Conservation (phyloP, 2,797 vertebrate species). For the Benthosema pterotum region DNA sequence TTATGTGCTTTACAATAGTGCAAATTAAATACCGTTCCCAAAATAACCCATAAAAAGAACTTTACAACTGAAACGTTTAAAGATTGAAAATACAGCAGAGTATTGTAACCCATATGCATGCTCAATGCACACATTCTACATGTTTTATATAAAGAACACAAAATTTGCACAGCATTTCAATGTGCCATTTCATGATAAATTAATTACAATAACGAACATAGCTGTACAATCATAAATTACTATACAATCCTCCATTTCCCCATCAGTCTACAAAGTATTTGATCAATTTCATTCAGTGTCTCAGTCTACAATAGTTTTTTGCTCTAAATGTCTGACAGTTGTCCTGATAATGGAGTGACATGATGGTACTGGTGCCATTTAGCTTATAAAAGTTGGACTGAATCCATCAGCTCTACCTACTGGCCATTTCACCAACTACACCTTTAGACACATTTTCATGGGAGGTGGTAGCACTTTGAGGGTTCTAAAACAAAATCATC, state of each 20-base stretch:
- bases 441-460: conserved; percentile 1
- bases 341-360: not conserved
- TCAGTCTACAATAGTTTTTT: too few relatives aligned
- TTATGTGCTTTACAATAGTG: conserved; percentile 78
- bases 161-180: conserved; percentile 49
- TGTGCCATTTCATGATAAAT: conserved; percentile 27
- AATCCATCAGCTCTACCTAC: conserved; percentile 2
- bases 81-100: conserved; percentile 52
- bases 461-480: conserved; percentile 15
- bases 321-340: conserved; percentile 2
- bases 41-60: conserved; percentile 66
- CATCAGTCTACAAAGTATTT: not conserved
- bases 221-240: conserved; percentile 63
- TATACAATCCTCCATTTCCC: conserved; percentile 55
- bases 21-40: conserved; percentile 73
- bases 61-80: conserved; percentile 61
- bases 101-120: conserved; percentile 43
- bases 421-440: not conserved
- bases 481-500: conserved; percentile 16
- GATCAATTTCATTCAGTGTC: not conserved
- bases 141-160: conserved; percentile 43
- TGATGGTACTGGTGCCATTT: not conserved
- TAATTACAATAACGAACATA: conserved; percentile 47
- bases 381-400: conserved; percentile 1
- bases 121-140: conserved; percentile 51